phyloP scores from a whole-genome alignment of 1,140 invertebrate genomes.

The Solenopsis invicta region DNA sequence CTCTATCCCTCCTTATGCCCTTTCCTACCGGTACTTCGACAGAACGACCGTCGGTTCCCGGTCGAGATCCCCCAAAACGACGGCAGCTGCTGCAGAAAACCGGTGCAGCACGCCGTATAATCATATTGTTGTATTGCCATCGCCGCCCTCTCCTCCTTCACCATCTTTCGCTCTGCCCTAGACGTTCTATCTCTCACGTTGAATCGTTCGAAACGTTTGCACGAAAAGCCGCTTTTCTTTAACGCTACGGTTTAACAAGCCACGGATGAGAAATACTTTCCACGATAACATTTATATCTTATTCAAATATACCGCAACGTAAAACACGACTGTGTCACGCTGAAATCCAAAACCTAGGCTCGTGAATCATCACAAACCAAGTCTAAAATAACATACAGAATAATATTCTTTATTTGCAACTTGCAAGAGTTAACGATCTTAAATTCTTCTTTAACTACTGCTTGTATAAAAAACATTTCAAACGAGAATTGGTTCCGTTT shows the following conservation, averaged over 20 bases:
- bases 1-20: constrained; percentile 44
- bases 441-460: background rate
- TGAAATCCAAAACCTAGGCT: background rate
- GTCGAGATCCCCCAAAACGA: constrained; percentile 78
- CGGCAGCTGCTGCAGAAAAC: constrained; percentile 82
- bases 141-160: constrained; percentile 64
- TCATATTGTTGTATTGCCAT: constrained; percentile 81
- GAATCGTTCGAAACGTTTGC: constrained; percentile 18
- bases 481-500: background rate
- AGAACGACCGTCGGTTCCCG: constrained; percentile 69
- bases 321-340: background rate
- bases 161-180: constrained; percentile 47
- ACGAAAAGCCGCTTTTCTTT: constrained; percentile 50
- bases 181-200: constrained; percentile 2
- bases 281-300: background rate
- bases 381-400: background rate
- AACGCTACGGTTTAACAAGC: constrained; percentile 13
- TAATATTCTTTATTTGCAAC: background rate
- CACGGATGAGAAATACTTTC: background rate
- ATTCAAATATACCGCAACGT: background rate
- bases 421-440: background rate
- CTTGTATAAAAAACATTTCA: background rate
- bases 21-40: constrained; percentile 66
- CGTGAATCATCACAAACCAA: background rate
- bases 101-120: constrained; percentile 81